Evolutionary conservation across 2,888 invertebrate genomes (phyloP), one percentile per base, ranked within the genome.

Genomic region (Alsophila aescularia): DNA sequence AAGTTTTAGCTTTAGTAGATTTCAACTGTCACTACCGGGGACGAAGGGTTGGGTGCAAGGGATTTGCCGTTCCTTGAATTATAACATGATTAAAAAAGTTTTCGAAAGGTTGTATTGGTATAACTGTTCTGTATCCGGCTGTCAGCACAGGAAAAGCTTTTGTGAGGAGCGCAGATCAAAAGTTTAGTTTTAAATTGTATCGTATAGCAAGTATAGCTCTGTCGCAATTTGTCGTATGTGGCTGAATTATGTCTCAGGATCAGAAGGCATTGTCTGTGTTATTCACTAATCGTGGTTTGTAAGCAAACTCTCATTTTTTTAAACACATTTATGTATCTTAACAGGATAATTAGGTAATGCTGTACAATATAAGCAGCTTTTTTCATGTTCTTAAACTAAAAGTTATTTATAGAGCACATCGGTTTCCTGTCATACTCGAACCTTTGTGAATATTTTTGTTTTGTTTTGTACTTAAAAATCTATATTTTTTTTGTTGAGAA

Each of bases 1-100:
- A 83, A 83, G 74, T 85, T 83, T 81, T 65, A 69, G 70, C 61
- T 73, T 77, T 69, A 75, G 71, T 71, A 64, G 69, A 69, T 76
- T 78, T 77, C 77, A 61, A 71, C 71, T 78, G 80, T 79, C 77
- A 71, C 64, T 60, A 36, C 40, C 18, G 54, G 58, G 29, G 40
- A 56, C 58, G 54, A 60, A 55, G 49, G 59, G 56, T 53, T 43
- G 50, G 54, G 35, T 48, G 48, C 56, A 56, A 48, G 60, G 60
- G 54, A 60, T 36, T 60, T 58, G 44, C 50, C 24, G 27, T 50
- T 36, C 52, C 56, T 54, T 54, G 60, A 63, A 63, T 59, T 57
- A 57, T 42, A 64, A 55, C 52, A 55, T 47, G 61, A 61, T 64
- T 60, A 58, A 61, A 64, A 64, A 61, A 59, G 54, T 59, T 57